phyloP scores from a whole-genome alignment of 2,113 vertebrate genomes.

The Corvus hawaiiensis region DNA sequence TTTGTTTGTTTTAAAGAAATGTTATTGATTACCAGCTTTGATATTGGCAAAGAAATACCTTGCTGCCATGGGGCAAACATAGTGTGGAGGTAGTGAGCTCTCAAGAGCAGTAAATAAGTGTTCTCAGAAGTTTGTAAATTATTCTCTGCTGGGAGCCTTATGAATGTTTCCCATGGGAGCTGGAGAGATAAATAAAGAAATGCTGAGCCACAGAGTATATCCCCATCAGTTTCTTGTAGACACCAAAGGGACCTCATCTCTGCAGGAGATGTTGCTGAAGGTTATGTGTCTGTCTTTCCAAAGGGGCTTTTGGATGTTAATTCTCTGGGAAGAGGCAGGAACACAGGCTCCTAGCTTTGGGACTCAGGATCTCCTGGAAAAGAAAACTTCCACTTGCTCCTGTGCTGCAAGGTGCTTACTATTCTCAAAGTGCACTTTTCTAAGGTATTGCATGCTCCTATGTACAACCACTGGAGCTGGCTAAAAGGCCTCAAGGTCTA shows the following conservation, averaged over 20 bases:
- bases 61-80: not conserved
- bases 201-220: not conserved
- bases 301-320: not conserved
- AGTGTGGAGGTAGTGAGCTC: not conserved
- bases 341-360: fast-evolving
- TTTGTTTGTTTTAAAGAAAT: not conserved
- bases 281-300: not conserved
- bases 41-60: not conserved
- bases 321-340: not conserved
- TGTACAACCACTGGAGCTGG: not conserved
- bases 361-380: not conserved
- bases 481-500: not conserved
- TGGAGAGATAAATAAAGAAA: not conserved
- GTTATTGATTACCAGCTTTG: not conserved
- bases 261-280: not conserved
- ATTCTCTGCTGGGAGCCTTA: not conserved
- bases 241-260: not conserved
- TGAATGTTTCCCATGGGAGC: not conserved
- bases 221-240: not conserved
- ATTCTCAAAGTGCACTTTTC: not conserved
- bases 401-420: not conserved
- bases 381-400: not conserved
- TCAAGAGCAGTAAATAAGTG: not conserved
- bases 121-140: not conserved
- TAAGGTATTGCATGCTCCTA: not conserved